These are phyloP conservation scores for Rhynchopsitta pachyrhyncha DNA, from an alignment of 2,113 vertebrate genomes.

Conservation along the genomic window DNA sequence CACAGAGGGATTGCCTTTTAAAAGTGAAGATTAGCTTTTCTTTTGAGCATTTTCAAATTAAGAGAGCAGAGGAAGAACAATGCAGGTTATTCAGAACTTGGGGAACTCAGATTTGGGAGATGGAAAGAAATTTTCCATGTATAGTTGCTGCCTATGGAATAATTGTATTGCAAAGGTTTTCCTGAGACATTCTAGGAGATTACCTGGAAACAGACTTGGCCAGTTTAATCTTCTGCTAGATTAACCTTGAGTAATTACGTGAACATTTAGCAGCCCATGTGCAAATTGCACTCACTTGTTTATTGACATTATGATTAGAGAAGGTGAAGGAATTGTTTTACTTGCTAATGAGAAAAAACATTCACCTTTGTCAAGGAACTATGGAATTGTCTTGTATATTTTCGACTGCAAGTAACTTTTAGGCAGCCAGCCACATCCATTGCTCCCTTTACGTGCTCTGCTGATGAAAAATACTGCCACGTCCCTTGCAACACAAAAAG, in stretches of 20 bases:
- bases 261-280: not conserved
- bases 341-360: not conserved
- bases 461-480: not conserved
- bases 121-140: not conserved
- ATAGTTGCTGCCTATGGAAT: not conserved
- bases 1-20: not conserved
- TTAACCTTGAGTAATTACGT: not conserved
- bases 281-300: not conserved
- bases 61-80: not conserved
- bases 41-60: not conserved
- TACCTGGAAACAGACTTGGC: not conserved
- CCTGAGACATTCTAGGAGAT: not conserved
- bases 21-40: not conserved
- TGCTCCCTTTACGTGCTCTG: not conserved
- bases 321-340: not conserved
- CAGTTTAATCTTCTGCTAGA: constrained; percentile 11
- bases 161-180: not conserved
- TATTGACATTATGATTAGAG: not conserved
- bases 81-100: not conserved
- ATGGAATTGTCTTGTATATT: not conserved
- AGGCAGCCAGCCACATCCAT: not conserved
- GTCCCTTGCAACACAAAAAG: not conserved
- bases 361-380: not conserved
- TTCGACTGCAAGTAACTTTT: not conserved
- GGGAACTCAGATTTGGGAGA: not conserved